Percentiles rank a stretch among this genome's conserved stretches.
Conservation (phyloP, 2,888 invertebrate species). For the Phytoseiulus persimilis region DNA sequence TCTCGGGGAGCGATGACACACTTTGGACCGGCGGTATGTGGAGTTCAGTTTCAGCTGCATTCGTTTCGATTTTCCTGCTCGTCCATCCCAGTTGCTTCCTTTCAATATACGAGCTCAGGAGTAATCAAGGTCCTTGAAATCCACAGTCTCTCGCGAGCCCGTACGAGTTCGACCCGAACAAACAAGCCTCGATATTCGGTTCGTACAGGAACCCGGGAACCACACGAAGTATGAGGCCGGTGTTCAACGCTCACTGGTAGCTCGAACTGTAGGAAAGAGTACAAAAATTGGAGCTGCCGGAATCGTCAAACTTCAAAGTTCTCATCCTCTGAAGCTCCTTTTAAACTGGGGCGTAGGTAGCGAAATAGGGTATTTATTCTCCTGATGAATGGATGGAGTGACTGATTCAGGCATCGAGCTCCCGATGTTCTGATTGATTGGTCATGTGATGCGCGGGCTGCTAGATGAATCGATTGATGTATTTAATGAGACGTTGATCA, state of each 20-base stretch:
- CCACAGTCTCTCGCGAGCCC: constrained; percentile 24
- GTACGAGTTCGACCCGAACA: constrained; percentile 30
- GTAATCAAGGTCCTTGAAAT: neutral
- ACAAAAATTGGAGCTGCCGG: neutral
- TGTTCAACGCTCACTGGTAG: constrained; percentile 37
- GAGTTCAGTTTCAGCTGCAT: neutral
- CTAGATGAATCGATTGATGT: neutral
- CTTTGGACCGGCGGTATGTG: constrained; percentile 26
- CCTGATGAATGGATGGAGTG: neutral
- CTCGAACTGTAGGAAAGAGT: neutral
- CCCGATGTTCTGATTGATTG: no score
- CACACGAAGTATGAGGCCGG: constrained; percentile 19
- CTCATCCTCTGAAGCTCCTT: neutral
- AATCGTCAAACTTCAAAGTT: neutral
- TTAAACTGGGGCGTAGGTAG: neutral
- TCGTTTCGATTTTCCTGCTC: neutral
- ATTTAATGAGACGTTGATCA: neutral
- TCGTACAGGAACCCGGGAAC: constrained; percentile 29
- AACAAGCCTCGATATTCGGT: constrained; percentile 24
- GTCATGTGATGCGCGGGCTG: neutral
- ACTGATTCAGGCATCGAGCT: neutral
- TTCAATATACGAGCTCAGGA: neutral
- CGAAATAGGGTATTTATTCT: neutral
- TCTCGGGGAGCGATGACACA: constrained; percentile 33
- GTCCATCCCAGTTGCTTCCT: neutral